Conservation (phyloP, 2,888 invertebrate species). For the Strigamia crassipes region DNA sequence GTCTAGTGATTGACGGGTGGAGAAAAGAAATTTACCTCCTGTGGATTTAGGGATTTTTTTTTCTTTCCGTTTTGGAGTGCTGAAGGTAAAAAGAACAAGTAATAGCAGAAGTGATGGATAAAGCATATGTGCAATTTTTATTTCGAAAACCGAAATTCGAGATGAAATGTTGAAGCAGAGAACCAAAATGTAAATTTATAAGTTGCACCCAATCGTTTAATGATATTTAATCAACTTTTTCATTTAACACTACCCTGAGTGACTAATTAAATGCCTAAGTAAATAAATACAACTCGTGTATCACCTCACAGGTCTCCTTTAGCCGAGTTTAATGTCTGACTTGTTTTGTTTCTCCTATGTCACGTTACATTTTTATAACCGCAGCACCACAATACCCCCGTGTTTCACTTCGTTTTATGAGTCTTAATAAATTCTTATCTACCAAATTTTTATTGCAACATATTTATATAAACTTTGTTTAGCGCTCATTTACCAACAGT, state of each 20-base stretch:
- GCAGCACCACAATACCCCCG: neutral
- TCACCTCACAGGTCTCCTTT: no score
- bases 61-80: neutral
- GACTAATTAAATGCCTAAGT: no score
- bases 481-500: no score
- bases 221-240: no score
- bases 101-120: neutral
- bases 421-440: neutral
- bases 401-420: neutral
- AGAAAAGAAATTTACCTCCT: constrained; percentile 25
- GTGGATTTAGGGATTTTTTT: neutral
- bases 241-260: no score
- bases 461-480: neutral
- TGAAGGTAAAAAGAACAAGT: neutral
- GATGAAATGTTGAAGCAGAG: neutral
- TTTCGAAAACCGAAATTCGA: neutral
- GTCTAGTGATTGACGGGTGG: constrained; percentile 17
- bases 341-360: neutral
- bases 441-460: neutral
- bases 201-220: no score
- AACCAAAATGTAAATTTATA: no score
- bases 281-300: no score
- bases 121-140: neutral
- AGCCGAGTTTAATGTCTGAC: neutral
- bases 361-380: neutral